Evolutionary conservation across 2,113 vertebrate genomes (phyloP).

Genomic region (Pristiophorus japonicus): DNA sequence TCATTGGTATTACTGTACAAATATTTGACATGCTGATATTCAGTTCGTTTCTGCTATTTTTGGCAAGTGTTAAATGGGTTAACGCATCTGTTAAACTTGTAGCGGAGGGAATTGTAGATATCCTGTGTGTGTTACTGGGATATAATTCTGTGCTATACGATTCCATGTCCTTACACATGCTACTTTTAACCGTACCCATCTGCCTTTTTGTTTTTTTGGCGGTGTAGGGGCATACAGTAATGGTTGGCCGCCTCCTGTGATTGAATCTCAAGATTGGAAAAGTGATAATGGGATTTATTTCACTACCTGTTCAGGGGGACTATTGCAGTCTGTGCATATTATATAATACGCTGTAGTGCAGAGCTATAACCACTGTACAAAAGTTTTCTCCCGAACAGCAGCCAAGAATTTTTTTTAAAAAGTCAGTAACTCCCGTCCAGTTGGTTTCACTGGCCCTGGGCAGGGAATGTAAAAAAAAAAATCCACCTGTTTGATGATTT

Average conservation of each 20-base stretch:
- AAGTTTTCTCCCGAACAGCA: background rate
- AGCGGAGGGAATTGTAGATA: background rate
- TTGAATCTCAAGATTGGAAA: background rate
- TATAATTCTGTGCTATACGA: background rate
- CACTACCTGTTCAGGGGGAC: background rate
- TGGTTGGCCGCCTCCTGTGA: background rate
- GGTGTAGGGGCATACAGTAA: background rate
- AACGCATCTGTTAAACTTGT: background rate
- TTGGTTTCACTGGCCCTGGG: background rate
- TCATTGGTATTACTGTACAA: background rate
- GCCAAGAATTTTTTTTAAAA: background rate
- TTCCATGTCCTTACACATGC: background rate
- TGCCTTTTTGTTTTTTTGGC: background rate
- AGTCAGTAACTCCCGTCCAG: background rate
- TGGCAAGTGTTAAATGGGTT: background rate
- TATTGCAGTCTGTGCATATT: constrained; percentile 13
- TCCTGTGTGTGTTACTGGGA: background rate
- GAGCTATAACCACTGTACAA: background rate
- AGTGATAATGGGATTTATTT: constrained; percentile 22
- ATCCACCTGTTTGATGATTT: background rate
- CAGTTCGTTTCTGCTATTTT: background rate
- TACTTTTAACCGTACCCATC: background rate
- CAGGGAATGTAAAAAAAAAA: background rate
- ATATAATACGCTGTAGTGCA: background rate
- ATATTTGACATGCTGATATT: background rate